Evolutionary conservation across 2,113 vertebrate species (phyloP).

Genomic region (Porphyrio hochstetteri): DNA sequence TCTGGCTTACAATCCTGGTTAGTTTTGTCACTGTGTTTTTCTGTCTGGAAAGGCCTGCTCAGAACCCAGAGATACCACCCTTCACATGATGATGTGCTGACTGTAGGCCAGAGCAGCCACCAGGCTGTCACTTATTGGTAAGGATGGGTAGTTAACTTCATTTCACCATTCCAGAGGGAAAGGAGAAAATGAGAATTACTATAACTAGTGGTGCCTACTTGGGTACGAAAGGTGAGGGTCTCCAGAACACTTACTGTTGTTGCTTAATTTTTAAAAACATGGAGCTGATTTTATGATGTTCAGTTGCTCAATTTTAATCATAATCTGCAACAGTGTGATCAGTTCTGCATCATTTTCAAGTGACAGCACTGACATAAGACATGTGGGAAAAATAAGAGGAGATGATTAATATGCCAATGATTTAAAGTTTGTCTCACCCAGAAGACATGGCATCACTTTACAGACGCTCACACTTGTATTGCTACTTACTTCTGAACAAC

Average conservation of each 20-base stretch:
- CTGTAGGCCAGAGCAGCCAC: rapidly evolving
- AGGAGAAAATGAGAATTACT: not conserved
- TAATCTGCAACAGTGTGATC: not conserved
- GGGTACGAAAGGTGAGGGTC: not conserved
- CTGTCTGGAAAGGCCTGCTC: not conserved
- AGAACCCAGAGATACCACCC: not conserved
- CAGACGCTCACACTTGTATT: not conserved
- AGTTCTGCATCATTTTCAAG: not conserved
- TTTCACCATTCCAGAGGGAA: not conserved
- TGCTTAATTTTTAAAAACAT: not conserved
- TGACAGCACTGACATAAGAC: not conserved
- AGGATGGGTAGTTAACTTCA: not conserved
- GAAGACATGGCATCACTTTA: not conserved
- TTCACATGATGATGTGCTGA: rapidly evolving
- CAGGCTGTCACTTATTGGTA: not conserved
- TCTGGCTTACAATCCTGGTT: not conserved
- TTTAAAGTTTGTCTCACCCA: not conserved
- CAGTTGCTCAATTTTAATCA: not conserved
- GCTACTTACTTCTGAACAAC: not conserved
- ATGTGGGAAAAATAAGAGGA: not conserved
- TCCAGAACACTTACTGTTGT: not conserved
- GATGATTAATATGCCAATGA: not conserved
- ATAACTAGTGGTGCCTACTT: not conserved
- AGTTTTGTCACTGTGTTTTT: not conserved
- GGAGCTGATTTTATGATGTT: not conserved